These are phyloP conservation scores for Papilio polyxenes DNA, from an alignment of 1,140 invertebrate species.

Conservation along the genomic window DNA sequence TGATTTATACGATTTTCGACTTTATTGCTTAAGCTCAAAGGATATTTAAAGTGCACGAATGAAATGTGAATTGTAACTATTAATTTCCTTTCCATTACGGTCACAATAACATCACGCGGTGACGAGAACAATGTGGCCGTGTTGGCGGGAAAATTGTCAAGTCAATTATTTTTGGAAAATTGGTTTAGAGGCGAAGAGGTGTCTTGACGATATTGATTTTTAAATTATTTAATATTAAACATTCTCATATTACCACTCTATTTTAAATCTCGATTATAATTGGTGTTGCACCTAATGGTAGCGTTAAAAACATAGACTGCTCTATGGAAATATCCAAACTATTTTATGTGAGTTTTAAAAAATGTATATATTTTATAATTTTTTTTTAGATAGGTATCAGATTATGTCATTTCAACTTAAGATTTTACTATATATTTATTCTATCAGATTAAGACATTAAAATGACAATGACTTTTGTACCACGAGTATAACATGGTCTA, in stretches of 20 bases:
- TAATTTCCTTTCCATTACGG: slow-evolving; percentile 75
- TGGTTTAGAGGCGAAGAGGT: slow-evolving; percentile 38
- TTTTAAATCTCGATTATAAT: background rate
- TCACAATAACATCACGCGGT: slow-evolving; percentile 70
- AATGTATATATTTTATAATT: no score
- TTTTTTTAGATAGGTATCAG: no score
- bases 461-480: no score
- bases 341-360: background rate
- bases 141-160: slow-evolving; percentile 69
- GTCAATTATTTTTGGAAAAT: slow-evolving; percentile 59
- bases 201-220: slow-evolving; percentile 26
- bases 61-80: slow-evolving; percentile 63
- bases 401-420: no score
- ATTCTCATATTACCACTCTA: background rate
- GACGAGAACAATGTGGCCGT: slow-evolving; percentile 68
- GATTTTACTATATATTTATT: no score
- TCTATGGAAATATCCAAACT: background rate
- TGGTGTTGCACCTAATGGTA: no score
- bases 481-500: no score
- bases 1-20: slow-evolving; percentile 41
- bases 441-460: no score
- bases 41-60: slow-evolving; percentile 36
- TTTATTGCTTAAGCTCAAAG: slow-evolving; percentile 43
- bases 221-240: background rate
- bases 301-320: background rate